Conservation (phyloP, 1,140 invertebrate genomes). For the Palaemon carinicauda region DNA sequence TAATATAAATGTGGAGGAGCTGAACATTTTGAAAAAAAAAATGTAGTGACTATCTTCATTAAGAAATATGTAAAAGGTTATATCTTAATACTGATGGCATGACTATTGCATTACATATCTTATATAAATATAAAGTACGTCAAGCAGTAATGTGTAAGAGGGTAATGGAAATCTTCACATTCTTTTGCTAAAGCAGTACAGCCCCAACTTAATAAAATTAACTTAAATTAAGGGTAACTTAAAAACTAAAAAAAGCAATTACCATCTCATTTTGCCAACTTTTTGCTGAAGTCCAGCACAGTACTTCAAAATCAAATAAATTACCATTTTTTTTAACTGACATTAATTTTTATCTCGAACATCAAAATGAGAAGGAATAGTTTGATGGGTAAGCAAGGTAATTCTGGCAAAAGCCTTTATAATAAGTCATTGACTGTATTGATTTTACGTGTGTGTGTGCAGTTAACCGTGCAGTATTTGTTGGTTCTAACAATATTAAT, state of each 20-base stretch:
- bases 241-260: slow-evolving; percentile 33
- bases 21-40: no score
- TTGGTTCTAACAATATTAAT: no score
- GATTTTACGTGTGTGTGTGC: no score
- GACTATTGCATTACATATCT: neutral
- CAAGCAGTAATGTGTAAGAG: neutral
- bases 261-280: slow-evolving; percentile 32
- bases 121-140: neutral
- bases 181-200: slow-evolving; percentile 38
- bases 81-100: no score
- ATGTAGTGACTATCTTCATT: no score
- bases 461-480: no score
- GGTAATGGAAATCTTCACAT: slow-evolving; percentile 12
- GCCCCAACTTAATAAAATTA: slow-evolving; percentile 50
- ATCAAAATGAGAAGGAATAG: slow-evolving; percentile 45
- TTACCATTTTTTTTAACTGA: neutral
- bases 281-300: neutral
- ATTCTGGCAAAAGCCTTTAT: neutral
- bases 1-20: no score
- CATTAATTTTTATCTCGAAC: neutral
- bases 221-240: slow-evolving; percentile 42
- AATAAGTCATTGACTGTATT: neutral
- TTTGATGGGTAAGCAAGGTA: slow-evolving; percentile 46
- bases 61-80: neutral
- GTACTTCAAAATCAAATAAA: neutral